Conservation (phyloP, 2,797 vertebrate species). For the Steatocranus sp. region DNA sequence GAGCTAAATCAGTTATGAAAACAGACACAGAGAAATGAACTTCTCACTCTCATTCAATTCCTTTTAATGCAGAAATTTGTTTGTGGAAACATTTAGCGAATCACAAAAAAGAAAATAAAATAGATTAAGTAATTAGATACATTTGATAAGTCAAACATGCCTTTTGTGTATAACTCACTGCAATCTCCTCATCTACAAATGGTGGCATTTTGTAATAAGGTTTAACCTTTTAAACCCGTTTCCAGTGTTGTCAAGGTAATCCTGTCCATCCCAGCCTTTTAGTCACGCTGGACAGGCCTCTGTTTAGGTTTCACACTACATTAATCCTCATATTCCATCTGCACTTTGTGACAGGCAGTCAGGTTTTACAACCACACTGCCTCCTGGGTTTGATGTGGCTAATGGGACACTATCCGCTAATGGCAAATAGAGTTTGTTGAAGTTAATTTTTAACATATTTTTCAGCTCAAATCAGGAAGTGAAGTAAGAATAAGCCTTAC, state of each 20-base stretch:
- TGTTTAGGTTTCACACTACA: constrained; percentile 27
- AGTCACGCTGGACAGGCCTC: not conserved
- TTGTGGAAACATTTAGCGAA: not conserved
- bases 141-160: not conserved
- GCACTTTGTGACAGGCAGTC: constrained; percentile 1
- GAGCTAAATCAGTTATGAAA: not conserved
- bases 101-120: not conserved
- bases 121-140: not conserved
- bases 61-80: not conserved
- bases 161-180: not conserved
- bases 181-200: not conserved
- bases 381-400: not conserved
- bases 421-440: not conserved
- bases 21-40: not conserved
- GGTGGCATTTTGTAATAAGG: not conserved
- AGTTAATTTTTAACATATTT: not conserved
- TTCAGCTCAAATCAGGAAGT: not conserved
- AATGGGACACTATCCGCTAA: not conserved
- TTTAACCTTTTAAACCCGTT: not conserved
- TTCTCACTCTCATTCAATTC: not conserved
- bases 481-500: not conserved
- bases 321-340: constrained; percentile 16
- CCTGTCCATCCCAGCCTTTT: not conserved
- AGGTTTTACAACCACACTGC: not conserved
- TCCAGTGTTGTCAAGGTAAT: not conserved